Evolutionary conservation across 2,888 invertebrate species (phyloP).

Genomic region (Chrysotoxum bicinctum): DNA sequence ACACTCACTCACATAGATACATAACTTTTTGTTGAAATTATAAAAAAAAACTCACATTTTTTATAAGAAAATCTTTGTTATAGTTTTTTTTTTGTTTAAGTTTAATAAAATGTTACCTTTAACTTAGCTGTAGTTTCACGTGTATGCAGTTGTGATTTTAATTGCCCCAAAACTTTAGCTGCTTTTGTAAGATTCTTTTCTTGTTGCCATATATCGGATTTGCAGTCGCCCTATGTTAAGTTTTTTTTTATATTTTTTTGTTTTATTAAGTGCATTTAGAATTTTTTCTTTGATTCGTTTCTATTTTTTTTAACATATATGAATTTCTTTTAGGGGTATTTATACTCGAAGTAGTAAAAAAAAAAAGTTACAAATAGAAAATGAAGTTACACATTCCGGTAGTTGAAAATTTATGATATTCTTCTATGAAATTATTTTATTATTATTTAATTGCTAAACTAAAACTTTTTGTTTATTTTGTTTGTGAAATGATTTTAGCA

Average conservation of each 20-base stretch:
- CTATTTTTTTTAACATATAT: neutral
- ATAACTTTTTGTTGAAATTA: slow-evolving; percentile 22
- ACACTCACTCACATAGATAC: slow-evolving; percentile 53
- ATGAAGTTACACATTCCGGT: slow-evolving; percentile 45
- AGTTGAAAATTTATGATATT: slow-evolving; percentile 22
- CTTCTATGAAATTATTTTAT: slow-evolving; percentile 23
- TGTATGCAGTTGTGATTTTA: slow-evolving; percentile 82
- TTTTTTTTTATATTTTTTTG: slow-evolving; percentile 52
- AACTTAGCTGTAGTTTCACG: slow-evolving; percentile 82
- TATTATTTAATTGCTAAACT: slow-evolving; percentile 19
- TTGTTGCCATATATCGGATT: slow-evolving; percentile 82
- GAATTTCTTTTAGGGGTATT: neutral
- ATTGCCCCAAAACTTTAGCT: slow-evolving; percentile 83
- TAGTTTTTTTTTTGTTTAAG: slow-evolving; percentile 23
- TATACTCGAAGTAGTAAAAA: slow-evolving; percentile 9
- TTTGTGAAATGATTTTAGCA: slow-evolving; percentile 17
- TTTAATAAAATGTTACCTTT: slow-evolving; percentile 79
- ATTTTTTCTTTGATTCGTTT: slow-evolving; percentile 37
- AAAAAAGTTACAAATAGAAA: slow-evolving; percentile 53
- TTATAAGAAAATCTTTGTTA: slow-evolving; percentile 23
- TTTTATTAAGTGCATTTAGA: slow-evolving; percentile 20
- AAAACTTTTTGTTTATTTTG: neutral
- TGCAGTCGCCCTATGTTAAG: slow-evolving; percentile 80
- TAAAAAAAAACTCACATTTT: slow-evolving; percentile 28
- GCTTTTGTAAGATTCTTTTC: slow-evolving; percentile 83